phyloP scores from a whole-genome alignment of 1,140 invertebrate species.

The Ips nitidus region DNA sequence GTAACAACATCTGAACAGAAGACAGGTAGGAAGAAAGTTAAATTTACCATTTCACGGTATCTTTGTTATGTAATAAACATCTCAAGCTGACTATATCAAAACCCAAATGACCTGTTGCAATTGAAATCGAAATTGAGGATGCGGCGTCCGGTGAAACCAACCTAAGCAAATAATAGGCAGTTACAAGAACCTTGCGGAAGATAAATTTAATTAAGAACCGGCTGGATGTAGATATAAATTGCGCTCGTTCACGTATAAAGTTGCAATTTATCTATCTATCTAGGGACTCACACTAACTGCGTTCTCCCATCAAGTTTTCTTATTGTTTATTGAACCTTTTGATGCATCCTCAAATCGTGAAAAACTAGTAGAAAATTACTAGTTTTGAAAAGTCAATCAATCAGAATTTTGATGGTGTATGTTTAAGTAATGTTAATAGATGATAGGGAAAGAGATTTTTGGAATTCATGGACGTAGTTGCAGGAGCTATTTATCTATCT shows the following conservation, averaged over 20 bases:
- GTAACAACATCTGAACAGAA: no score
- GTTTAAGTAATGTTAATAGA: no score
- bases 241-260: slow-evolving; percentile 27
- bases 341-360: no score
- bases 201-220: slow-evolving; percentile 34
- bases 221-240: slow-evolving; percentile 32
- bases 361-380: no score
- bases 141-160: slow-evolving; percentile 11
- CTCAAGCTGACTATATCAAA: no score
- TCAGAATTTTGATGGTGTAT: no score
- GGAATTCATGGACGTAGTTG: background rate
- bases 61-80: no score
- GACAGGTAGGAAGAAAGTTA: no score
- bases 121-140: slow-evolving; percentile 19
- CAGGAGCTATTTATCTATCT: slow-evolving; percentile 17
- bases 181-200: slow-evolving; percentile 21
- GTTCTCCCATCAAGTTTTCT: slow-evolving; percentile 4
- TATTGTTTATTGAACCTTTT: background rate
- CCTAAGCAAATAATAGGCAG: slow-evolving; percentile 31
- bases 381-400: no score
- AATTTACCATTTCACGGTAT: no score
- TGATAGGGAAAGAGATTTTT: no score
- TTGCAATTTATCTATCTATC: slow-evolving; percentile 32
- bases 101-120: background rate
- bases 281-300: slow-evolving; percentile 5